Percentiles rank a stretch among this genome's conserved stretches.
Evolutionary conservation across 2,888 invertebrate species (phyloP).

Genomic region (Cheilosia pagana): DNA sequence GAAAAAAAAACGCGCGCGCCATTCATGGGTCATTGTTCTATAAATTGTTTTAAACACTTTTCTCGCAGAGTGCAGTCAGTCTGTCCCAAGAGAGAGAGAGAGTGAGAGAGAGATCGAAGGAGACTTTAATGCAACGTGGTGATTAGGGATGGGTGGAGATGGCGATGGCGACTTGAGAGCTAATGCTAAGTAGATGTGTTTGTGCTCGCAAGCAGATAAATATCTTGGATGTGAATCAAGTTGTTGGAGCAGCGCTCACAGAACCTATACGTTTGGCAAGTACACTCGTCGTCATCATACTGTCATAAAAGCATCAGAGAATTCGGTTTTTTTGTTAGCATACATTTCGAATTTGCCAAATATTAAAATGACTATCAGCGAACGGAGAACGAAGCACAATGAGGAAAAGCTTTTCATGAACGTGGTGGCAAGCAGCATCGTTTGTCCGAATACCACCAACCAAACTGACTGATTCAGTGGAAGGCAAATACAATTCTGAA

Average conservation of each 20-base stretch:
- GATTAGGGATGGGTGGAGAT: not conserved
- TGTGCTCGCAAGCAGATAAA: constrained; percentile 30
- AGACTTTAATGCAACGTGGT: constrained; percentile 34
- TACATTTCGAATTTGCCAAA: constrained; percentile 16
- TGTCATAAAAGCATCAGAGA: constrained; percentile 12
- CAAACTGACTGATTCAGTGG: constrained; percentile 23
- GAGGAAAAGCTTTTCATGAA: constrained; percentile 3
- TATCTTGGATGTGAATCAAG: constrained; percentile 46
- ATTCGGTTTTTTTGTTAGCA: constrained; percentile 7
- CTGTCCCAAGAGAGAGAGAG: not conserved
- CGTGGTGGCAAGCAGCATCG: constrained; percentile 1
- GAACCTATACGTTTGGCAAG: not conserved
- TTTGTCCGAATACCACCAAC: constrained; percentile 1
- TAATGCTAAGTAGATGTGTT: constrained; percentile 11
- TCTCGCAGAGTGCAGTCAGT: constrained; percentile 30
- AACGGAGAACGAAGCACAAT: not conserved
- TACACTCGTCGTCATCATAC: constrained; percentile 6
- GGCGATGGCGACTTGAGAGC: no score
- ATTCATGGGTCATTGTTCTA: constrained; percentile 74
- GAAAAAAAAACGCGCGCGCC: constrained; percentile 43
- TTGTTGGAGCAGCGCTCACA: constrained; percentile 15
- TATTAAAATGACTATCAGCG: not conserved
- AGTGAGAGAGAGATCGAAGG: constrained; percentile 5
- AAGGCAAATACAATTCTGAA: constrained; percentile 27
- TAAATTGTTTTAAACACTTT: constrained; percentile 71